Base-by-base conservation (phyloP, 2,113 vertebrate genomes). In the Sinocyclocheilus grahami region DNA sequence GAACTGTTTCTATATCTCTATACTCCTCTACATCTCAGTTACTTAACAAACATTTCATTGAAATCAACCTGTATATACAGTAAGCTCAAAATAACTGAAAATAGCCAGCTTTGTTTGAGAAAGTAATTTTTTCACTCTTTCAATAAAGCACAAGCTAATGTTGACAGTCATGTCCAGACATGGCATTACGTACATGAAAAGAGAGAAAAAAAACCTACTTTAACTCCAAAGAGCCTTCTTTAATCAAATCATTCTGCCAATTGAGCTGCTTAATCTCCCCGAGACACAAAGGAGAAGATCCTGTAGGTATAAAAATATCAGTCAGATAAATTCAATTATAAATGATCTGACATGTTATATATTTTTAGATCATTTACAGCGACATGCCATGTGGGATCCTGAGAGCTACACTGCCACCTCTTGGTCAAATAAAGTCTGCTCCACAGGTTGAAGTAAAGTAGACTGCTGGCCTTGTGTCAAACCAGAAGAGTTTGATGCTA, bases 321-420 rank as follows among this genome's bases (percentile, higher is more conserved):
- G 90, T 77, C 79, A 90, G 86, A 87, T 88, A 72, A 78, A 93
- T 90, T 87, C 90, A 89, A 90, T 93, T 89, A 87, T 78, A 67
- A 72, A 9, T 83, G 55, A 60, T 81, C 62, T 91, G 89, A 88
- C 86, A 90, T 71, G 27, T 71, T 88, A 14, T 85, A 67, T 87
- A 90, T 87, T 87, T 88, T 67, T 78, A 30, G 58, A 42, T 78
- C 39, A 53, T 14, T 72, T 76, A 74, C 63, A 69, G n/a, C 39
- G n/a, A 87, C n/a, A 20, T 42, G 2, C 14, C 53, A 16, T 42
- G 24, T n/a, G 51, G 42, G 30, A 93, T 93, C 91, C 78, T 24
- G 86, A 87, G 82, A 91, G n/a, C 92, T 92, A 92, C 92, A 91
- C 91, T 92, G 92, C 94, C 94, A 93, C 86, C 94, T 95, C 89